Evolutionary conservation across 1,140 invertebrate genomes (phyloP).

Genomic region (Drosophila sulfurigaster): DNA sequence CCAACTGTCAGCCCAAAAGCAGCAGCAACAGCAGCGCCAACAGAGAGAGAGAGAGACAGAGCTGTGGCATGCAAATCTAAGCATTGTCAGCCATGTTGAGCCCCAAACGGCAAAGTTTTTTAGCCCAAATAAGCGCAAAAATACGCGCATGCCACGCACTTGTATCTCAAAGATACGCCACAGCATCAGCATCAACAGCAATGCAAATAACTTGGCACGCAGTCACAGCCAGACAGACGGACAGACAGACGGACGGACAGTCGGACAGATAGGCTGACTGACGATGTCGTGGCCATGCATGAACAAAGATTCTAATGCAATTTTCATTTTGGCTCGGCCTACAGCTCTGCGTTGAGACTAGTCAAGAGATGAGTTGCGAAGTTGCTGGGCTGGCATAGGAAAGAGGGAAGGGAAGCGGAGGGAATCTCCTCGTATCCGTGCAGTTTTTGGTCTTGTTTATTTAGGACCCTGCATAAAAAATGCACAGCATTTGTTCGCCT

Average conservation of each 20-base stretch:
- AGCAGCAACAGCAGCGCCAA: conserved; percentile 10
- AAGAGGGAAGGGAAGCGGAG: neutral
- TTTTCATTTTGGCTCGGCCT: conserved; percentile 55
- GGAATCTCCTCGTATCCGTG: conserved; percentile 52
- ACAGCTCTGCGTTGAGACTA: neutral
- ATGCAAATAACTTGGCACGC: conserved; percentile 82
- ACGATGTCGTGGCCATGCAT: conserved; percentile 66
- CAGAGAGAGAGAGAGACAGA: neutral
- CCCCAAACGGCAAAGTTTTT: conserved; percentile 68
- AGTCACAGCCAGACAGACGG: conserved; percentile 25
- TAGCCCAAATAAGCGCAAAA: conserved; percentile 82
- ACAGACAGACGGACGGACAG: neutral
- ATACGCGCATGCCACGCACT: conserved; percentile 59
- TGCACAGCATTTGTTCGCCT: conserved; percentile 63
- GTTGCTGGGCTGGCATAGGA: neutral
- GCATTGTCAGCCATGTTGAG: conserved; percentile 79
- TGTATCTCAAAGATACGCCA: conserved; percentile 67
- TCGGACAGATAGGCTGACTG: conserved; percentile 10
- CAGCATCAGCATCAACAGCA: conserved; percentile 61
- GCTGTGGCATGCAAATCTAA: conserved; percentile 66
- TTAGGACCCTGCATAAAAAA: conserved; percentile 77
- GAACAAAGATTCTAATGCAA: conserved; percentile 80
- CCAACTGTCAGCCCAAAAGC: conserved; percentile 70
- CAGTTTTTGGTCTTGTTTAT: conserved; percentile 80
- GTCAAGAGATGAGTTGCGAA: conserved; percentile 17